Percentiles rank a stretch among this genome's conserved stretches.
Conservation (phyloP, 1,140 invertebrate genomes). For the Drosophila saltans region DNA sequence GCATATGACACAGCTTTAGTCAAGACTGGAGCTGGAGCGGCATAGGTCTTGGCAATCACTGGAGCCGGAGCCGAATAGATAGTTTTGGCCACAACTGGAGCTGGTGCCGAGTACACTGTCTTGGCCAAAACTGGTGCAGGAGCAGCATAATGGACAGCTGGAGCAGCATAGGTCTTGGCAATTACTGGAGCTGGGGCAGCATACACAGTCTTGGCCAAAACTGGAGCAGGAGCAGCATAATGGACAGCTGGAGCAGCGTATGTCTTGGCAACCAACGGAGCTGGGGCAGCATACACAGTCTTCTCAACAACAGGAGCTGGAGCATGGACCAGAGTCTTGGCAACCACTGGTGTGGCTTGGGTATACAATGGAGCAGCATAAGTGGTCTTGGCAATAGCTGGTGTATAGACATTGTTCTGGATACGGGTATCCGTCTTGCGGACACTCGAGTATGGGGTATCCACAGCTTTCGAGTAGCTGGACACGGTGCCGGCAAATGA, state of each 20-base stretch:
- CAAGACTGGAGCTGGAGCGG: conserved; percentile 78
- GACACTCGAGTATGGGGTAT: conserved; percentile 86
- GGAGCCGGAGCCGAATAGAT: conserved; percentile 84
- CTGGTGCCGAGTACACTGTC: conserved; percentile 85
- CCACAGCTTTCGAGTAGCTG: conserved; percentile 86
- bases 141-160: conserved; percentile 51
- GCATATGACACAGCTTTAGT: conserved; percentile 84
- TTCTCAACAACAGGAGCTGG: conserved; percentile 47
- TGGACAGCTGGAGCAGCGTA: conserved; percentile 71
- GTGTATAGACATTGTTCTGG: conserved; percentile 80
- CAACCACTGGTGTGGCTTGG: conserved; percentile 59
- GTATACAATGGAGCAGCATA: conserved; percentile 69
- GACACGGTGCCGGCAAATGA: conserved; percentile 86
- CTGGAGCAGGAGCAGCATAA: conserved; percentile 84
- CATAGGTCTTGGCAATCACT: conserved; percentile 72
- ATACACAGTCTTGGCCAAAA: conserved; percentile 84
- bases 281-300: conserved; percentile 31
- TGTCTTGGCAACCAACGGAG: conserved; percentile 39
- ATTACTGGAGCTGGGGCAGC: conserved; percentile 30
- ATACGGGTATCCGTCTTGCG: conserved; percentile 86
- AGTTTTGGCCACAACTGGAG: conserved; percentile 85
- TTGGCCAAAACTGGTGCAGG: conserved; percentile 84
- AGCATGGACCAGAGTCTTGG: conserved; percentile 70
- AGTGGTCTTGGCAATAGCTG: conserved; percentile 67
- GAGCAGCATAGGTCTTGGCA: conserved; percentile 56